Base-by-base conservation (phyloP, 2,797 vertebrate genomes). In the Hybognathus amarus region DNA sequence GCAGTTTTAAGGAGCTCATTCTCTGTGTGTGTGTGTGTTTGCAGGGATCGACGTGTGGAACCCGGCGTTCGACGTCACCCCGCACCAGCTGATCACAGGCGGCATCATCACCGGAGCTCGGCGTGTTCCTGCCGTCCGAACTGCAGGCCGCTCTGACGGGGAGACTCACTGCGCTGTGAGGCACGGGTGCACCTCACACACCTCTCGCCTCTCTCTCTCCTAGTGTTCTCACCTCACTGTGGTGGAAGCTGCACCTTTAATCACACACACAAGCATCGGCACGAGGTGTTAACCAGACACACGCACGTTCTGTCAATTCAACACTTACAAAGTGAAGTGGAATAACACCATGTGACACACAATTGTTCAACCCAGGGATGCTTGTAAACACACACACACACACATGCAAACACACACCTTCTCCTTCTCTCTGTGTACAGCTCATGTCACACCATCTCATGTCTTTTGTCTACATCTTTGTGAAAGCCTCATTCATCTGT, bases 11-110 rank as follows among this genome's bases (percentile, higher is more conserved):
- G n/a, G 24, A 61, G n/a, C 74, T 68, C 33, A 45, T 27, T 67
- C 5, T 59, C n/a, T 64, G 68, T 68, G 20, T 5, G 33, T 36
- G 33, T 36, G 33, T 36, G 33, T 36, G 33, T 5, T 38, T 47
- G 71, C 90, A 98, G 97, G 95, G n/a, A 95, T 98, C 5, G 94
- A 93, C 0, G 96, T 98, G 52, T 98, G 97, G 97, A 98, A 98
- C 91, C 97, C 97, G 0, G 95, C 96, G 1, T 98, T 98, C 1
- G 97, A 98, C 13, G 95, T 98, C 85, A 98, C 97, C 22, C 97
- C 97, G n/a, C 96, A 97, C 15, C 93, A 97, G 89, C 94, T 98
- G 85, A 98, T 98, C 92, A 97, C 97, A 0, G 97, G 96, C 0
- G 97, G 96, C 80, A 97, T 98, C 93, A 95, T 98, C 91, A 98